Base-by-base conservation (phyloP, 2,888 invertebrate genomes). In the Pelosia muscerda region DNA sequence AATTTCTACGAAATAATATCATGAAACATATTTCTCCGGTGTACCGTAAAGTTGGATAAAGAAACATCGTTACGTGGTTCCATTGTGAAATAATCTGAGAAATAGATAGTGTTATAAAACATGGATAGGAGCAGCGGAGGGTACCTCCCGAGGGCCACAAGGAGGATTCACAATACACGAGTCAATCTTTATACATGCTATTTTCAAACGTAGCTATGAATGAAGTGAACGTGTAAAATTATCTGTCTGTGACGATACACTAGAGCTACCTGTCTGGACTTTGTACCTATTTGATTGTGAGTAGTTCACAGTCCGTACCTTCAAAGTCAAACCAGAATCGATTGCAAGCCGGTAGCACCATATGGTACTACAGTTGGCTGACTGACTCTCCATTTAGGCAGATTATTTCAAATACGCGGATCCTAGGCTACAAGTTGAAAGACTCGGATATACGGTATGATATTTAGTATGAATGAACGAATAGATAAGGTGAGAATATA, bases 51-150 rank as follows among this genome's bases (percentile, higher is more conserved):
- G 68, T 72, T 69, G 71, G 64, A 71, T 81, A 77, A 79, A 78
- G 69, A 69, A 81, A 75, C 68, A 69, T 66, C 60, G 66, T 73
- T 34, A 56, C 49, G 58, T 57, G 65, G 63, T 70, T 56, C 69
- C 58, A 76, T 72, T 81, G 68, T 69, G 72, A 73, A 71, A 78
- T 75, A 78, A 79, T 76, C 78, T 78, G 69, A 68, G 72, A 61
- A 63, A 66, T 25, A 67, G 74, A 76, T 78, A 81, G 76, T 64
- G 69, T 61, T 72, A 74, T 81, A 72, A 76, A 79, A 81, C 79
- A 76, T 78, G 71, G 65, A 81, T 69, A 34, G 68, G 57, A 38
- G 49, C 57, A 63, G 59, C 19, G 23, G 2, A 8, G 59, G 57
- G 49, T 57, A 23, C n/a, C 10, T 66, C 60, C 61, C 60, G 38